Base-by-base conservation (phyloP, 92 coral and sea anemone genomes). In the Hydrozoanthus gracilis region DNA sequence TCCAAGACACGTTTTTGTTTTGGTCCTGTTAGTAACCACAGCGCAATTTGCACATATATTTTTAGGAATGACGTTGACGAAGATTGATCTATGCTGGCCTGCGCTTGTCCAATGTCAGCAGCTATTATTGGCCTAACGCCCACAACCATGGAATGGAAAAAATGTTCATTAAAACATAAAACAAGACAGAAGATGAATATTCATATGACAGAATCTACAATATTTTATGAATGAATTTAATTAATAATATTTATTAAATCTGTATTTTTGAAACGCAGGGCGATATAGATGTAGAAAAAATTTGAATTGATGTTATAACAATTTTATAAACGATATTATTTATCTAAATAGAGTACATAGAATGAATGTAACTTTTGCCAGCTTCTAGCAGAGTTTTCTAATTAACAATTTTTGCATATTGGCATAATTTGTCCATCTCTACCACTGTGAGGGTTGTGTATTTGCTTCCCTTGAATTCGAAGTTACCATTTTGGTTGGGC, bases 51-150 rank as follows among this genome's bases (percentile, higher is more conserved):
- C 52, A 51, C 35, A 16, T 78, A 39, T 45, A 55, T 78, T 58
- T 58, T 3, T 47, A 16, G 50, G 54, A 46, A 80, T 49, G 48
- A 49, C 13, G 72, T 44, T 80, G 85, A 49, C 1, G 72, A 80
- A 39, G 84, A 79, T 5, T 79, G 58, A 79, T 44, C 39, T 60
- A 78, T n/a, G 11, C 83, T n/a, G 58, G 78, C 78, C 78, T 47
- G 49, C 55, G 58, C 64, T 61, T 62, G 55, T 68, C 72, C 84
- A 78, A 44, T 78, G 39, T 61, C 71, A 79, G 70, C 73, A 79
- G 84, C 73, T 46, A 51, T 20, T 75, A 49, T 50, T 62, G 51
- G 54, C 62, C 61, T 20, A 75, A 75, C 46, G 12, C 51, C 79
- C 58, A 20, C 17, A 27, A 35, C 79, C 60, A 16, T 17, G 17